Evolutionary conservation across 2,113 vertebrate genomes (phyloP).

Genomic region (Balaeniceps rex): DNA sequence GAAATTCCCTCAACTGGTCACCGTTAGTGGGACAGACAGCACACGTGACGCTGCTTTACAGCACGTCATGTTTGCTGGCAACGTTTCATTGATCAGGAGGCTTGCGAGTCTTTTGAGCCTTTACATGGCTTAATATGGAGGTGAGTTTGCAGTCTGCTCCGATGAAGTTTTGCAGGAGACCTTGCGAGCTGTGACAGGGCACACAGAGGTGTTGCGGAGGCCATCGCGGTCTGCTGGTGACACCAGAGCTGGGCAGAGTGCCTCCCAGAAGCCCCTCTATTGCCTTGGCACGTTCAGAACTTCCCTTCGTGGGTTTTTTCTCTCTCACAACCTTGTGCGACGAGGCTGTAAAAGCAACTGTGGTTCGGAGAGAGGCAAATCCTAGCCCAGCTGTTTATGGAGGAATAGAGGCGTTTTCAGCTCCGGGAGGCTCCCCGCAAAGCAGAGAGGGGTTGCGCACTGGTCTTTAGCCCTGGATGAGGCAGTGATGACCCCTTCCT

Average conservation of each 20-base stretch:
- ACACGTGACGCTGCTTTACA: accelerated
- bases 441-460: neutral
- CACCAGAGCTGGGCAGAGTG: accelerated
- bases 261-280: neutral
- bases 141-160: neutral
- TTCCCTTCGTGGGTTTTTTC: neutral
- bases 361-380: neutral
- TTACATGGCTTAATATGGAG: accelerated
- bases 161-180: neutral
- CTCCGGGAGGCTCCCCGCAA: neutral
- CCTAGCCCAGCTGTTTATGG: neutral
- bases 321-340: neutral
- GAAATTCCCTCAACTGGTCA: neutral
- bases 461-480: neutral
- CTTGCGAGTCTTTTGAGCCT: neutral
- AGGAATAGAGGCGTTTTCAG: neutral
- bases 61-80: accelerated
- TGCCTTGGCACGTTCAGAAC: neutral
- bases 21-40: neutral
- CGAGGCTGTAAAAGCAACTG: neutral
- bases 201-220: neutral
- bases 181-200: neutral
- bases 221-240: neutral
- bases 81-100: accelerated
- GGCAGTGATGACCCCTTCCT: neutral